Base-by-base conservation (phyloP, 2,888 invertebrate species). In the Miltochrista miniata region DNA sequence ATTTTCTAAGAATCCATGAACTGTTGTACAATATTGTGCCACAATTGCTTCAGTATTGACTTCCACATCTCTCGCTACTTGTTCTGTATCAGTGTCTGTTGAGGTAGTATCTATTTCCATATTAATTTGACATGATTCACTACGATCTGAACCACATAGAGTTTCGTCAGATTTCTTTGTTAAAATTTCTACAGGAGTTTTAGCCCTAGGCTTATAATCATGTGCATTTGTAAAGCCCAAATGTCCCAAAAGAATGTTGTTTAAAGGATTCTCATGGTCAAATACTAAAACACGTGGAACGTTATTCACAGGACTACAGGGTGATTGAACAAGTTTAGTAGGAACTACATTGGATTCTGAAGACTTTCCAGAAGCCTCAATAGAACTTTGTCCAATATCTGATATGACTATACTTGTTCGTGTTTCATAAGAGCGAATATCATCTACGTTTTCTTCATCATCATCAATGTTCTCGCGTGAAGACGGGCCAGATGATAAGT, bases 191-290 rank as follows among this genome's bases (percentile, higher is more conserved):
- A 33, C 9, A 10, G 18, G 30, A n/a, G 36, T 7, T 8, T 12
- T 1, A 33, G 39, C 53, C 0, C 49, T 48, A 0, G 87, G 86
- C 29, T 83, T 66, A 48, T 87, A 88, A 41, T 54, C 65, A 35
- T 88, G 87, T 0, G 64, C 76, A 7, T 80, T 67, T 0, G 59
- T 43, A 7, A 51, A 59, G 41, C 74, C 65, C 0, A 67, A 40
- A 0, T 81, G 70, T 0, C 66, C 60, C 0, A 87, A 38, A 0
- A 81, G 42, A 1, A 91, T 61, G 54, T 90, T 90, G 50, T 90
- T 90, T 10, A 90, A 62, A 0, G 91, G 90, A 56, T 90, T 90
- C 0, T 50, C 14, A 4, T 75, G 81, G 45, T 90, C 90, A 38
- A 90, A 90, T 4, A 83, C 59, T 36, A 90, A 52, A 0, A 84